Evolutionary conservation across 1,140 invertebrate genomes (phyloP).

Genomic region (Panagrolaimus sp.): DNA sequence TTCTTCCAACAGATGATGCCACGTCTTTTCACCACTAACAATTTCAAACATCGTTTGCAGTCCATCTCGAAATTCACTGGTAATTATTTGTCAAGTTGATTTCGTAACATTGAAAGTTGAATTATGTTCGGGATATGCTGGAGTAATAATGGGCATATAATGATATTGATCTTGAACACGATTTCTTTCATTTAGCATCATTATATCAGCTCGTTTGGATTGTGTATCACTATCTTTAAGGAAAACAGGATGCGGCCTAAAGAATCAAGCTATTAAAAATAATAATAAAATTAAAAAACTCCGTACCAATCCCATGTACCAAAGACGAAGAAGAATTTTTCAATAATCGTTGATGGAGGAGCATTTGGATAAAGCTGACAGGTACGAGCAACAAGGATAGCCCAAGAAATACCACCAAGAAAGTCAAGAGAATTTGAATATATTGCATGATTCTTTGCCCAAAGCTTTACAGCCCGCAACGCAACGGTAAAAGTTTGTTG

Average conservation of each 20-base stretch:
- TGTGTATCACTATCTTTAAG: slow-evolving; percentile 76
- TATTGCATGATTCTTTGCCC: slow-evolving; percentile 92
- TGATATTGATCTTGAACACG: slow-evolving; percentile 66
- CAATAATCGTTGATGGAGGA: slow-evolving; percentile 81
- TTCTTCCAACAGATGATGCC: slow-evolving; percentile 86
- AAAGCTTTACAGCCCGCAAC: slow-evolving; percentile 90
- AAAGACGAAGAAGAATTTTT: slow-evolving; percentile 97
- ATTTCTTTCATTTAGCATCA: slow-evolving; percentile 73
- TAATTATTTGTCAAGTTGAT: slow-evolving; percentile 85
- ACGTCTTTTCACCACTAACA: slow-evolving; percentile 74
- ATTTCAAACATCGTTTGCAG: slow-evolving; percentile 79
- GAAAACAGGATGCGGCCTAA: slow-evolving; percentile 90
- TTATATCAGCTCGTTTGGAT: slow-evolving; percentile 61
- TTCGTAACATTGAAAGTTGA: slow-evolving; percentile 95
- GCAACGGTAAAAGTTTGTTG: slow-evolving; percentile 87
- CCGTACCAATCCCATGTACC: slow-evolving; percentile 96
- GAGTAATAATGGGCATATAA: slow-evolving; percentile 98
- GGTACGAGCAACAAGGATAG: slow-evolving; percentile 93
- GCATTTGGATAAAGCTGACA: slow-evolving; percentile 98
- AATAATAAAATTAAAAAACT: too few species aligned
- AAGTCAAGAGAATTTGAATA: slow-evolving; percentile 97
- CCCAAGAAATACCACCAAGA: slow-evolving; percentile 97
- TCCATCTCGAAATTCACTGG: slow-evolving; percentile 76
- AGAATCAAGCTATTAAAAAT: too few species aligned
- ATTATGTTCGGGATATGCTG: slow-evolving; percentile 98